Base-by-base conservation (phyloP, 1,140 invertebrate species). In the Atta colombica region DNA sequence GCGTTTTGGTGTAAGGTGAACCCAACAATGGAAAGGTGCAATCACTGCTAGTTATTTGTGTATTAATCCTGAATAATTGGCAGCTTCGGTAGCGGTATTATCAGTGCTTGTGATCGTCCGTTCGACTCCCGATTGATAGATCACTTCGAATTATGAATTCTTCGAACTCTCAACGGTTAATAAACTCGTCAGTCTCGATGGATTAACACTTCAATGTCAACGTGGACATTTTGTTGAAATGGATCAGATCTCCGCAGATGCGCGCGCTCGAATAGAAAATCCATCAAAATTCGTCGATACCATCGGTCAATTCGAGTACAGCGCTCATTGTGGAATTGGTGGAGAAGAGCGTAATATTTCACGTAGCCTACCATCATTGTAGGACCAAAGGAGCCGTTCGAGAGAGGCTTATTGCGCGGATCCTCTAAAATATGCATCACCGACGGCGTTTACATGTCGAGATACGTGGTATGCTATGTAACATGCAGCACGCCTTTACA, bases 361-460 rank as follows among this genome's bases (percentile, higher is more conserved):
- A 84, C 69, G 45, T 16, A 25, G 25, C 39, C 80, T 18, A 49
- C 80, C 25, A n/a, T 25, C 12, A 55, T 45, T 51, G 69, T 69
- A 61, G 58, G 80, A 75, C 80, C 80, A 65, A 65, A 74, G 69
- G 39, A 75, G 45, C 39, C 80, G 69, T 84, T 84, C 69, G 80
- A 84, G 80, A 74, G 55, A 84, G 80, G 80, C 80, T 84, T 84
- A 84, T 84, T 74, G 39, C 55, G 69, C 61, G 61, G 61, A 86
- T 35, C 74, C 58, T 45, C 39, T 87, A 63, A 89, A 89, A 88
- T 74, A 86, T 89, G 77, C 58, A 89, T 86, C 58, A 77, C 45
- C 68, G 12, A 49, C 28, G 53, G 66, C 66, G 72, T 86, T 28
- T 65, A 39, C 58, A 74, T 77, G 60, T 31, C 25, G 61, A 25